phyloP scores from a whole-genome alignment of 2,113 vertebrate species.

The Ailurus styani region DNA sequence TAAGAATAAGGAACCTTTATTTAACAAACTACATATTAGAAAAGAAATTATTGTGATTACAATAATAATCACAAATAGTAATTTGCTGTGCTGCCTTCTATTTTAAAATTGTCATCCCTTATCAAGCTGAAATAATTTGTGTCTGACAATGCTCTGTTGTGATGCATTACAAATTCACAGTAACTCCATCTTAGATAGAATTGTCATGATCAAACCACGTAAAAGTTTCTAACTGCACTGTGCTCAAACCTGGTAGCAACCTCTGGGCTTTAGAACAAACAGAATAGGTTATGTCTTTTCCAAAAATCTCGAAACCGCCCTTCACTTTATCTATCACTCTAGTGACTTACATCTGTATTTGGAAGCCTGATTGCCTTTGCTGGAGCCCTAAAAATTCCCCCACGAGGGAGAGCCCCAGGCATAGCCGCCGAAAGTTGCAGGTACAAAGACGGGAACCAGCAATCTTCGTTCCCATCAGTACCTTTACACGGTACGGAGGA shows the following conservation, averaged over 20 bases:
- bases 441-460: background rate
- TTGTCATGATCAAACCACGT: background rate
- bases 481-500: background rate
- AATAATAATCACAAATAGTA: background rate
- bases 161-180: background rate
- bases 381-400: conserved; percentile 63
- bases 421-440: conserved; percentile 33
- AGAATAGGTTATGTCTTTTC: background rate
- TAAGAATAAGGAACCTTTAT: conserved; percentile 10
- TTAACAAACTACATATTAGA: background rate
- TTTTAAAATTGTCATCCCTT: background rate
- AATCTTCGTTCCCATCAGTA: conserved; percentile 58
- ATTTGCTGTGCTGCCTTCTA: background rate
- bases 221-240: background rate
- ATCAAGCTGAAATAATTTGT: background rate
- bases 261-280: background rate
- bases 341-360: conserved; percentile 49
- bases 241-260: background rate
- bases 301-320: background rate
- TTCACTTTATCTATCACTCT: conserved; percentile 37
- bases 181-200: background rate
- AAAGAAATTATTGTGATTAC: background rate
- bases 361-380: conserved; percentile 68
- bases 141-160: background rate
- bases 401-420: conserved; percentile 63